Percentiles rank a stretch among this genome's conserved stretches.
These are phyloP conservation scores for Pocota personata DNA, from an alignment of 2,888 invertebrate genomes.

Conservation along the genomic window DNA sequence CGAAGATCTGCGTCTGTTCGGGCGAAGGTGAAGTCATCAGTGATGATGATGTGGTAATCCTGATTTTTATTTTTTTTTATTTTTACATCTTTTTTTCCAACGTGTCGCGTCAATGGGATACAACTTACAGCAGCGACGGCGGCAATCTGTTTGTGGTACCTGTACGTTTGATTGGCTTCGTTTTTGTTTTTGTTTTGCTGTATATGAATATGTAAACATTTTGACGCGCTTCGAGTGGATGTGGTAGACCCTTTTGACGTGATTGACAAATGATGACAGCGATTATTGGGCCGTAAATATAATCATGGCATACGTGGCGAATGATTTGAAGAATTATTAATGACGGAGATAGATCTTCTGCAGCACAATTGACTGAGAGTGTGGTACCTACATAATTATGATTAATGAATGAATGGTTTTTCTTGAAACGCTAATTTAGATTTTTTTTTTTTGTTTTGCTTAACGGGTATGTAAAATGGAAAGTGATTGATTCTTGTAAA, in stretches of 20 bases:
- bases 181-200: conserved; percentile 16
- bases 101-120: conserved; percentile 39
- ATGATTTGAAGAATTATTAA: conserved; percentile 62
- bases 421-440: conserved; percentile 31
- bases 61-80: conserved; percentile 27
- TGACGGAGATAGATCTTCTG: conserved; percentile 52
- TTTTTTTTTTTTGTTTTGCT: conserved; percentile 15
- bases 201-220: conserved; percentile 67
- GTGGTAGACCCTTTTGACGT: conserved; percentile 56
- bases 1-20: conserved; percentile 45
- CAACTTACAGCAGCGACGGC: conserved; percentile 10
- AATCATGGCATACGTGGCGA: conserved; percentile 47
- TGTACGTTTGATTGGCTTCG: conserved; percentile 66
- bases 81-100: conserved; percentile 3
- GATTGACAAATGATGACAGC: conserved; percentile 73
- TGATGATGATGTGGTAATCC: conserved; percentile 71
- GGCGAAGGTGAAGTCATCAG: conserved; percentile 70
- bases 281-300: conserved; percentile 63
- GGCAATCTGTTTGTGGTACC: conserved; percentile 39
- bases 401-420: conserved; percentile 53
- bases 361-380: conserved; percentile 4
- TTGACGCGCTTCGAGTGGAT: conserved; percentile 66
- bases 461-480: conserved; percentile 34
- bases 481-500: conserved; percentile 40
- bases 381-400: conserved; percentile 56